Base-by-base conservation (phyloP, 2,113 vertebrate genomes). In the Neolamprologus devosi region DNA sequence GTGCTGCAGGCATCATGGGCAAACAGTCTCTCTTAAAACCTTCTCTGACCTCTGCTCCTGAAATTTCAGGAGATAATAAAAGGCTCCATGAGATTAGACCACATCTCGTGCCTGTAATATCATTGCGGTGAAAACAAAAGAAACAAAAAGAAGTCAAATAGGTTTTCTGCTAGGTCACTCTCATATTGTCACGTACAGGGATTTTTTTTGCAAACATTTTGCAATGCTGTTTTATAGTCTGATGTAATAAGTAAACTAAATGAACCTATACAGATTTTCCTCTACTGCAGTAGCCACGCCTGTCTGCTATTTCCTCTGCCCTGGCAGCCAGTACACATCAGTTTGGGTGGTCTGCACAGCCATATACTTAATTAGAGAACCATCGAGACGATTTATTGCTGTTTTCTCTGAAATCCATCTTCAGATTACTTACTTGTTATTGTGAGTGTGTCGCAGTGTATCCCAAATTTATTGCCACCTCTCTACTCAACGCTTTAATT, bases 251-350 rank as follows among this genome's bases (percentile, higher is more conserved):
- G 82, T 57, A 53, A 85, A 86, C 86, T 53, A 5, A 86, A 33
- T 9, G 16, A 35, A 55, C 30, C n/a, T 16, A 47, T 33, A 81
- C 45, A 70, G 37, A 51, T 55, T 85, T 85, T 55, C 49, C 85
- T 70, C 51, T 89, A 63, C 78, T 94, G 88, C 90, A 81, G 78
- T 57, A 88, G 88, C 89, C 93, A 90, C 94, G 3, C 94, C 94
- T 55, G 4, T 51, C 57, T 85, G 88, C 51, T 84, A 57, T 70
- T 80, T 82, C 19, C 19, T 75, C 47, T n/a, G 14, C 51, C 5
- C 4, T 70, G 1, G 37, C 57, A 47, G 9, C 78, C 60, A 63
- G 84, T 37, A 60, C n/a, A 17, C 83, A 49, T 81, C 81, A 91
- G 42, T 35, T 30, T 49, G 79, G 68, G 70, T 14, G 21, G 21